Base-by-base conservation (phyloP, 2,797 vertebrate species). In the Etheostoma perlongum region DNA sequence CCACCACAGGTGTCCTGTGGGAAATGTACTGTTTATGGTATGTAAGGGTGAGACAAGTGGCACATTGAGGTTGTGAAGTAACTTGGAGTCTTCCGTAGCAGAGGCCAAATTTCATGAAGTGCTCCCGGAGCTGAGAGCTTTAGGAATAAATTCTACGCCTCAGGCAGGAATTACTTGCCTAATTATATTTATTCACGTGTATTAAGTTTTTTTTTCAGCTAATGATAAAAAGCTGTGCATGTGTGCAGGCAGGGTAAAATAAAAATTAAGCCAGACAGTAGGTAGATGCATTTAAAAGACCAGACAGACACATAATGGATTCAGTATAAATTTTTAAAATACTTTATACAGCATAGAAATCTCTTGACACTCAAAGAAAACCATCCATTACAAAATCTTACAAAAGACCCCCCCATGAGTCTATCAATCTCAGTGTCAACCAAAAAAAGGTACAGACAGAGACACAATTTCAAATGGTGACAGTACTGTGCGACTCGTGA, bases 301-400 rank as follows among this genome's bases (percentile, higher is more conserved):
- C 85, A 94, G 87, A 85, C 91, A 86, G 91, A 93, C 76, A 73
- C 87, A 70, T 71, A 67, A 82, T 85, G 63, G 74, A 83, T 93
- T 93, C 67, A 81, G 85, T 95, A 94, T 95, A 95, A 95, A 95
- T 95, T 94, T 95, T 94, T 94, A 91, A 95, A 95, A 95, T 94
- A 93, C 85, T 93, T 94, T 94, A 92, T 94, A 95, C 94, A 95
- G 90, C 91, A 92, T 95, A 95, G 90, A 95, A 96, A 96, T 95
- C 92, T 95, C 91, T 94, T 74, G 72, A 92, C 92, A 94, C 90
- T 82, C 88, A 78, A 91, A 89, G 87, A 92, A 93, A 93, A 88
- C 83, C 88, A 77, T 89, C 85, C 82, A 60, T 93, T 95, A 95
- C 81, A 96, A 96, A 95, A 95, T 88, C 90, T 88, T 96, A 95